Base-by-base conservation (phyloP, 64 coral and sea anemone genomes). In the Orbicella faveolata region DNA sequence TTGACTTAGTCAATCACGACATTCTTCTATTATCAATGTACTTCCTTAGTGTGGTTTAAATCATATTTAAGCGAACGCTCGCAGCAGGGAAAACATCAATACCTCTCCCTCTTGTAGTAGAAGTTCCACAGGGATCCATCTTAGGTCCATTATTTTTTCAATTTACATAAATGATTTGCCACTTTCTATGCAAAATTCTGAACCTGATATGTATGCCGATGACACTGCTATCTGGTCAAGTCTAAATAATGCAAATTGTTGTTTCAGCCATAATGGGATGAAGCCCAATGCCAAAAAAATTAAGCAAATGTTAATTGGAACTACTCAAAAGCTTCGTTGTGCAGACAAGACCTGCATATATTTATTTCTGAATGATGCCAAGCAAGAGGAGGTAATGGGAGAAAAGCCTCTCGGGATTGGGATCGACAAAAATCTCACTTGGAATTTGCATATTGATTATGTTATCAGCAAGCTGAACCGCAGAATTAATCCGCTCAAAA, bases 281-380 rank as follows among this genome's bases (percentile, higher is more conserved):
- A 79, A 55, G 76, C 76, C 44, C 51, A 79, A n/a, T 54, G 76
- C 23, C 76, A 54, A 79, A 79, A 30, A 79, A 54, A 79, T 20
- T 23, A 55, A 23, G 44, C 41, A 55, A 55, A 79, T 55, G 7
- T 52, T 79, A 26, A 79, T 23, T 79, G 19, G 44, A 79, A 79
- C 52, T 57, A 21, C 76, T 79, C 76, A n/a, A 79, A 30, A 79
- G 76, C 48, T 79, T 79, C 76, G 48, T 79, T 79, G 44, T n/a
- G 76, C 23, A 79, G 36, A 44, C 74, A 76, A 76, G 33, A 76
- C 74, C 35, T 76, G 36, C 34, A 76, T 76, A 34, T 1, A 75
- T 75, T 8, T 75, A 75, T 75, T 75, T 75, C 15, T 37, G 14
- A 75, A 75, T 37, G 73, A 75, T 30, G 73, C 73, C 37, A 39